Evolutionary conservation across 2,888 invertebrate species (phyloP).

Genomic region (Peribatodes rhomboidaria): DNA sequence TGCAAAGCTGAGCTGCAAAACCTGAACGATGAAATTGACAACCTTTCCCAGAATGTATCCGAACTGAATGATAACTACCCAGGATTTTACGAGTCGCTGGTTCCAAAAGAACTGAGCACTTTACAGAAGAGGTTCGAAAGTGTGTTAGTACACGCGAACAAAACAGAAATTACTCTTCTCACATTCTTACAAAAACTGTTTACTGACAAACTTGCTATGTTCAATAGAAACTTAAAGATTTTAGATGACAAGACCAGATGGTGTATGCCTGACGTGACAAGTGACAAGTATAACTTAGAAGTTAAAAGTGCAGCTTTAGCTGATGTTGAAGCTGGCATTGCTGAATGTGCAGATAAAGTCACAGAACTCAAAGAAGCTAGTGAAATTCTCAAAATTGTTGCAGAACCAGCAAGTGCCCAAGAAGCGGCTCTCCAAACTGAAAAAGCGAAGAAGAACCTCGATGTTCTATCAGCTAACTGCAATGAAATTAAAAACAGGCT

Average conservation of each 20-base stretch:
- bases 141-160: conserved; percentile 91
- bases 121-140: conserved; percentile 94
- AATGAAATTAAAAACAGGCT: conserved; percentile 89
- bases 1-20: conserved; percentile 90
- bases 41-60: conserved; percentile 89
- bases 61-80: conserved; percentile 92
- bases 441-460: conserved; percentile 90
- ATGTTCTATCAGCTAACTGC: conserved; percentile 89
- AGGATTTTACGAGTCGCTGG: conserved; percentile 91
- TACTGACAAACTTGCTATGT: conserved; percentile 92
- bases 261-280: conserved; percentile 95
- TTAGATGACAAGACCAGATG: conserved; percentile 96
- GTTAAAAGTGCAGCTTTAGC: conserved; percentile 93
- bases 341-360: conserved; percentile 90
- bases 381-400: conserved; percentile 90
- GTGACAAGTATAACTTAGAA: conserved; percentile 96
- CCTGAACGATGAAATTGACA: conserved; percentile 89
- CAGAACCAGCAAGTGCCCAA: conserved; percentile 89
- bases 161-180: conserved; percentile 92
- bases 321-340: conserved; percentile 91
- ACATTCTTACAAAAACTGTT: conserved; percentile 95
- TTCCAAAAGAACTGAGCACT: conserved; percentile 93
- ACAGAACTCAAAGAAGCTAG: conserved; percentile 90
- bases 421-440: conserved; percentile 90
- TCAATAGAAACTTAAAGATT: conserved; percentile 92